Evolutionary conservation across 2,888 invertebrate genomes (phyloP), one percentile per base, ranked within the genome.

Genomic region (Steromphala cineraria): DNA sequence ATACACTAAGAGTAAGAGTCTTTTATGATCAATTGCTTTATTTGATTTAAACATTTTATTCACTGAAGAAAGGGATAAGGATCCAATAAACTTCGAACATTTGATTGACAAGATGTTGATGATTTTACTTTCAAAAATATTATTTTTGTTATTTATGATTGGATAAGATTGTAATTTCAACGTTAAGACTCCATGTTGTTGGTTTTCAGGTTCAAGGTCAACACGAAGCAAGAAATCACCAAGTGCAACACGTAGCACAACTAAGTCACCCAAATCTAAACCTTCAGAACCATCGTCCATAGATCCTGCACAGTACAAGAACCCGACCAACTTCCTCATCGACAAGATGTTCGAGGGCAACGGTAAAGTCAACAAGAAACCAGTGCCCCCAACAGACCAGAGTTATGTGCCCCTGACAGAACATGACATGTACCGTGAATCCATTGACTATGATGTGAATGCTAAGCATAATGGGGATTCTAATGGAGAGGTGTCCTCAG

Each of bases 341-440:
- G 90, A 90, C 82, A 89, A 90, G 85, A 91, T 90, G 90, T 90
- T 91, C 81, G 89, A 89, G 83, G 79, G 83, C 28, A 67, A 80
- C 53, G 13, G 52, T 67, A 8, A 75, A 78, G 17, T 78, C 79
- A 36, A 76, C 75, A 53, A 78, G 40, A 67, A 75, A 36, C 24
- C 46, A 21, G 75, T 52, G 0, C 21, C 46, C 0, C 19, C 28
- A 24, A 13, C 24, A 19, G 52, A 75, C 21, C 40, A 52, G n/a
- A 52, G 46, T 75, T n/a, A 46, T 2, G 53, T 4, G n/a, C 71
- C 75, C 19, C 78, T 80, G 28, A 87, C 89, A 13, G 90, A 90
- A 75, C 86, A 89, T 85, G 86, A 86, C 53, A 78, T 88, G 81
- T 89, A 89, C 74, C 80, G 81, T 21, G 89, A 89, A 77, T 86